phyloP scores from a whole-genome alignment of 2,113 vertebrate genomes.

The Ochotona princeps region DNA sequence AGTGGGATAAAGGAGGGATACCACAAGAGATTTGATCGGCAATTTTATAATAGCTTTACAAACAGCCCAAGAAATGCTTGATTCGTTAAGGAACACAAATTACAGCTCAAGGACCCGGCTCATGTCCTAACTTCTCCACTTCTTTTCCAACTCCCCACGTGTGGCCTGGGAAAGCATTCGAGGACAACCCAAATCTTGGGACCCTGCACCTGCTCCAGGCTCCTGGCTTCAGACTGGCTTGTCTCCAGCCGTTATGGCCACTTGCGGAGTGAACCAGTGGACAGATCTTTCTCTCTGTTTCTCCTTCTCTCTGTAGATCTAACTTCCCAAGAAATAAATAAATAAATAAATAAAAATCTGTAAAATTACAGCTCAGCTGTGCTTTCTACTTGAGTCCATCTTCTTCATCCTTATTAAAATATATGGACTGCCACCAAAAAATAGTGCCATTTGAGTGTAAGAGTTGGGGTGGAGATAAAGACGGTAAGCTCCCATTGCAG shows the following conservation, averaged over 20 bases:
- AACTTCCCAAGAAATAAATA: too few relatives aligned
- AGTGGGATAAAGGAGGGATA: background rate
- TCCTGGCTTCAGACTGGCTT: too few relatives aligned
- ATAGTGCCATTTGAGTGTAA: background rate
- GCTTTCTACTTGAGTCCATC: background rate
- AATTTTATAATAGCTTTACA: background rate
- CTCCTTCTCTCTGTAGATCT: too few relatives aligned
- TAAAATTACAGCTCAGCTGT: too few relatives aligned
- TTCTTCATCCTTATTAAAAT: conserved; percentile 5
- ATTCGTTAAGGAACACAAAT: conserved; percentile 33
- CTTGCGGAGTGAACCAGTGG: too few relatives aligned
- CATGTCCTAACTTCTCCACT: background rate
- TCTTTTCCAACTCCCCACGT: background rate
- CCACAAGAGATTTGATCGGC: background rate
- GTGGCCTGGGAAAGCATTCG: too few relatives aligned
- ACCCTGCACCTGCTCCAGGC: too few relatives aligned
- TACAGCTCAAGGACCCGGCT: background rate
- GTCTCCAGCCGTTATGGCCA: too few relatives aligned
- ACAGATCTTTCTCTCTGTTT: too few relatives aligned
- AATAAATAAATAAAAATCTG: too few relatives aligned
- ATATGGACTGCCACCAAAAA: background rate
- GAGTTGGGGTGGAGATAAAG: background rate
- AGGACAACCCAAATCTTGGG: too few relatives aligned
- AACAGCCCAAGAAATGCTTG: background rate
- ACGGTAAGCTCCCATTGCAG: background rate